Evolutionary conservation across 92 coral and sea anemone species (phyloP).

Genomic region (Parazoanthus atlanticus): DNA sequence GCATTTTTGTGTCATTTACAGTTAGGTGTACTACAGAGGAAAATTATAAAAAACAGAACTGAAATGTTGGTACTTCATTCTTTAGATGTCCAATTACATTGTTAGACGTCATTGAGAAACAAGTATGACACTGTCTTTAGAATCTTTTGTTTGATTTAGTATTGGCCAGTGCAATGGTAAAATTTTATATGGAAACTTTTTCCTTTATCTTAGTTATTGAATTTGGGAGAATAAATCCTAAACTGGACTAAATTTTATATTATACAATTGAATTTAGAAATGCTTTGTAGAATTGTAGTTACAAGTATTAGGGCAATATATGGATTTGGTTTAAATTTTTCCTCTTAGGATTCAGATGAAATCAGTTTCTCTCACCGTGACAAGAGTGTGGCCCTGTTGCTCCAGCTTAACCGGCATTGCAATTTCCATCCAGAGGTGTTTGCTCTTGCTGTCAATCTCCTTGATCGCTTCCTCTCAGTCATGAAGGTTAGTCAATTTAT

Average conservation of each 20-base stretch:
- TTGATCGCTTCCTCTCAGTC: constrained; percentile 89
- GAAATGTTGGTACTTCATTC: not conserved
- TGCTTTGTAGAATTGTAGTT: not conserved
- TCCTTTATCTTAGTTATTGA: no score
- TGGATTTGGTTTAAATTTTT: not conserved
- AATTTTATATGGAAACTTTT: no score
- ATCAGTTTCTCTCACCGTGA: constrained; percentile 91
- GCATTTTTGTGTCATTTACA: not conserved
- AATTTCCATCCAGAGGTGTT: constrained; percentile 94
- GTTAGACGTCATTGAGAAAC: not conserved
- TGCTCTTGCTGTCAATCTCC: constrained; percentile 90
- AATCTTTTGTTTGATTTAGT: not conserved
- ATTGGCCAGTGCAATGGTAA: not conserved
- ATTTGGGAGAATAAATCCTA: no score
- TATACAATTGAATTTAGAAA: no score
- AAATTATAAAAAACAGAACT: not conserved
- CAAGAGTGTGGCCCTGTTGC: constrained; percentile 76
- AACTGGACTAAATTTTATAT: no score
- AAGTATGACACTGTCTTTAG: not conserved
- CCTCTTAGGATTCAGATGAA: constrained; percentile 72
- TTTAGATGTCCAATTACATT: no score
- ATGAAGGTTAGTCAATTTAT: constrained; percentile 76
- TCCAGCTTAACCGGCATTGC: constrained; percentile 90
- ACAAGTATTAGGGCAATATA: no score
- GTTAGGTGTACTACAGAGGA: not conserved